Base-by-base conservation (phyloP, 2,888 invertebrate genomes). In the Anarsia innoxiella region DNA sequence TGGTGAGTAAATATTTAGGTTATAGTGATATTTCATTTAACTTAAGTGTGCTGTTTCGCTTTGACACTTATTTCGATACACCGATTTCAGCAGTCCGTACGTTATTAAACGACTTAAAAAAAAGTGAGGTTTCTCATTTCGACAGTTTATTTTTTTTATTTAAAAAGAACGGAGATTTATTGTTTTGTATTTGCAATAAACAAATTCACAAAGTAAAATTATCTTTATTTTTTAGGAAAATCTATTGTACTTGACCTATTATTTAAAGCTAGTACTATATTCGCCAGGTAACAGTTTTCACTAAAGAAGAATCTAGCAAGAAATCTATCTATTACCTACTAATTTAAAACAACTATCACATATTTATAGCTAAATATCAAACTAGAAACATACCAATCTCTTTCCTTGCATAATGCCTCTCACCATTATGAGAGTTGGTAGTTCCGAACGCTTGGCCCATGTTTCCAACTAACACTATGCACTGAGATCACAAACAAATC, bases 391-490 rank as follows among this genome's bases (percentile, higher is more conserved):
- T 60, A 85, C 86, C 85, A 51, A 75, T 76, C 55, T 84, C 83
- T 62, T 86, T 86, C 52, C 82, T 80, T 46, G 67, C 65, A 49
- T 71, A 75, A 44, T 80, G 78, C 49, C 85, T 63, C 37, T 82
- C 80, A 28, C 76, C 74, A 47, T 69, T 71, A 59, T 85, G 82
- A 23, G 84, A 80, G 45, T 73, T 78, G 39, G 80, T 73, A 14
- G 79, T 84, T 38, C 86, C 86, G 51, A 86, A 86, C 28, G 82
- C 70, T 50, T 86, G 86, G 43, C 86, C 86, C 86, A 86, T 86
- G 49, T 59, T 67, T 59, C 28, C 19, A 23, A 28, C 12, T 16
- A 62, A 64, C 73, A 70, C 70, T 64, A n/a, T n/a, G 58, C 69
- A 69, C 68, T 57, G 56, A 63, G 56, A 62, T 60, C 66, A 66